A percentile compares a stretch with the other conserved stretches of the same genome.
Evolutionary conservation across 2,888 invertebrate species (phyloP).

Genomic region (Thymelicus sylvestris): DNA sequence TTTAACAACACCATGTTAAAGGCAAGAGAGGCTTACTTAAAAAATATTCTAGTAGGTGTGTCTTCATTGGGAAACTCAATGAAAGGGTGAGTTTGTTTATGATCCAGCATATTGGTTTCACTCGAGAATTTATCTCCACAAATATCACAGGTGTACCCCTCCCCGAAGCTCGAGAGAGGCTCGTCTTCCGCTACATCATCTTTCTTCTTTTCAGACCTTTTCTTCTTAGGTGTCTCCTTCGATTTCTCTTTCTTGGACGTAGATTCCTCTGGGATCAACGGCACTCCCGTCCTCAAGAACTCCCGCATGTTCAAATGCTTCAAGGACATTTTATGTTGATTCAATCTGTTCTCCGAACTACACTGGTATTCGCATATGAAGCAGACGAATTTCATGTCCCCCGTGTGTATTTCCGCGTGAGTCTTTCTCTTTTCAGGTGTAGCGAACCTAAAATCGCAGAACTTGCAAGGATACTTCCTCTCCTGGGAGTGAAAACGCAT

Average conservation of each 20-base stretch:
- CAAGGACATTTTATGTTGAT: slow-evolving; percentile 68
- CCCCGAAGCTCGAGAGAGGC: slow-evolving; percentile 41
- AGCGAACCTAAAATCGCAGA: slow-evolving; percentile 76
- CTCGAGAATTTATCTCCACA: slow-evolving; percentile 72
- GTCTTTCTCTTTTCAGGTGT: slow-evolving; percentile 70
- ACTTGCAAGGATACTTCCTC: slow-evolving; percentile 75
- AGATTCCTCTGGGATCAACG: slow-evolving; percentile 56
- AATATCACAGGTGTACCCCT: slow-evolving; percentile 67
- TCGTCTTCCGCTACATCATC: slow-evolving; percentile 47
- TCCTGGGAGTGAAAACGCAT: slow-evolving; percentile 74
- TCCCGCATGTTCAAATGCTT: slow-evolving; percentile 76
- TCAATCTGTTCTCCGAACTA: slow-evolving; percentile 72
- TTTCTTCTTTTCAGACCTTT: slow-evolving; percentile 56
- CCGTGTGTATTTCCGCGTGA: slow-evolving; percentile 74
- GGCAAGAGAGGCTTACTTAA: slow-evolving; percentile 67
- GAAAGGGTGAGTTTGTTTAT: slow-evolving; percentile 78
- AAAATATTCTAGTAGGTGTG: slow-evolving; percentile 79
- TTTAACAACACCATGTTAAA: slow-evolving; percentile 40
- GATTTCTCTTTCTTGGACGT: slow-evolving; percentile 53
- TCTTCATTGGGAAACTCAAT: slow-evolving; percentile 80
- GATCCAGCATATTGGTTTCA: slow-evolving; percentile 69
- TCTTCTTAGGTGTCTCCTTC: slow-evolving; percentile 53
- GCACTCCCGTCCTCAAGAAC: slow-evolving; percentile 66
- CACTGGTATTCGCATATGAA: slow-evolving; percentile 80
- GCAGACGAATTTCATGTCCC: slow-evolving; percentile 78